Evolutionary conservation across 2,113 vertebrate species (phyloP), one percentile per base, ranked within the genome.

Genomic region (Xerus inauris): DNA sequence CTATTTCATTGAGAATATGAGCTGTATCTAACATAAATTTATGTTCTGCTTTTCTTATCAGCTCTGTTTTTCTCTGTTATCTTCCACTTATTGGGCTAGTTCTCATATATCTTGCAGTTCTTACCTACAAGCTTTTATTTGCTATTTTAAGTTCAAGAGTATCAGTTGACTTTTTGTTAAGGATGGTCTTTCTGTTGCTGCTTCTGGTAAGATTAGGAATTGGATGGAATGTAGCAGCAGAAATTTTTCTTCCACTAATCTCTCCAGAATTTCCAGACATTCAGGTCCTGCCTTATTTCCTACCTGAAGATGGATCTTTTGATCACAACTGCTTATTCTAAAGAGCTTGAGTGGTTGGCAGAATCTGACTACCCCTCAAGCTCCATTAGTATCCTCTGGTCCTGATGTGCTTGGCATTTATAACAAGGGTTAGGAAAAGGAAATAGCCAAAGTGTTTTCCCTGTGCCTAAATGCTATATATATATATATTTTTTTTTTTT

Each of bases 401-500:
- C 9, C 2, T 3, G 10, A 6, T 8, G 4, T 17, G 1, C 30
- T 73, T 93, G 54, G 13, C 0, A 28, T n/a, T 30, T 75, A n/a
- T 17, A 62, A 1, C 4, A 13, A 76, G 40, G 5, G 4, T 0
- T 38, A 24, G 42, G 28, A 69, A 73, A 81, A 24, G 42, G 28
- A 69, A 73, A 81, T 65, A 2, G 1, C 10, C 28, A 26, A 1
- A 0, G 3, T 17, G 5, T 42, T 81, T 5, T 10, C 32, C 35
- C 8, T 26, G 2, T 17, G 14, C 20, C 28, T 54, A 2, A 3
- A 13, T 67, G 1, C 12, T 38, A 1, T n/a, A 30, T 12, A 20
- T 2, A 32, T 11, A 62, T 38, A 32, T 35, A 71, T n/a, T n/a
- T n/a, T n/a, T n/a, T n/a, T n/a, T n/a, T n/a, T n/a, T n/a, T n/a